phyloP scores from a whole-genome alignment of 2,797 vertebrate genomes.

The Ataeniobius toweri region DNA sequence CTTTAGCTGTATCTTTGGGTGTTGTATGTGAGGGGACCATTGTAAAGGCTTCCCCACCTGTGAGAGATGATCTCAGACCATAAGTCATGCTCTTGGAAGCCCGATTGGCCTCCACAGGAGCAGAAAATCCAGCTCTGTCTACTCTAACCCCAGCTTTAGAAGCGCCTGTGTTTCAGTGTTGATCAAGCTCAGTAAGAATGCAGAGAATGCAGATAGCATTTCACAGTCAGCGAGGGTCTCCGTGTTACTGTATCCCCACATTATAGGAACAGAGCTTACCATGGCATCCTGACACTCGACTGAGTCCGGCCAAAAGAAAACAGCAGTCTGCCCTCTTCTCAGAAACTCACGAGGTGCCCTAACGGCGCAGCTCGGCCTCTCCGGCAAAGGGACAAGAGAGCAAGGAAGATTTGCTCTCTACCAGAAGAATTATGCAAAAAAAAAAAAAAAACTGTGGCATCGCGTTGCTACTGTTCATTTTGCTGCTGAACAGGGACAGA shows the following conservation, averaged over 20 bases:
- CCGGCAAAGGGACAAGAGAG: conserved; percentile 37
- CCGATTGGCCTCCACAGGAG: conserved; percentile 77
- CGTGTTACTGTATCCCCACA: conserved; percentile 78
- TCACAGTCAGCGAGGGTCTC: conserved; percentile 79
- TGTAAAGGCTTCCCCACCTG: conserved; percentile 76
- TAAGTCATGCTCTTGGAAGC: conserved; percentile 77
- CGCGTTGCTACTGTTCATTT: conserved; percentile 49
- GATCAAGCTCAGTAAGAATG: conserved; percentile 83
- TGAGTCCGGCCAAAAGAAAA: conserved; percentile 52
- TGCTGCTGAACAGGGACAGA: conserved; percentile 63
- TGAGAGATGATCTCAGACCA: conserved; percentile 77
- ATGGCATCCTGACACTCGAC: conserved; percentile 72
- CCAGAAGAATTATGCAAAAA: conserved; percentile 45
- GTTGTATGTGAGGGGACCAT: conserved; percentile 72
- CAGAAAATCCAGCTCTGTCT: conserved; percentile 79
- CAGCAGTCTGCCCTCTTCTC: conserved; percentile 49
- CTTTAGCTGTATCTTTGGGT: conserved; percentile 62
- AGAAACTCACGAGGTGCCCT: conserved; percentile 50
- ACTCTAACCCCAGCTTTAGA: conserved; percentile 74
- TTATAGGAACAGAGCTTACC: conserved; percentile 76
- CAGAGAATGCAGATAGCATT: conserved; percentile 83
- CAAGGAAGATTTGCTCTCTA: conserved; percentile 45
- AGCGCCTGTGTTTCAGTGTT: conserved; percentile 76
- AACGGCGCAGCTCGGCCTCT: conserved; percentile 41
- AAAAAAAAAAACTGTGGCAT: conserved; percentile 42